Base-by-base conservation (phyloP, 1,140 invertebrate species). In the Halictus rubicundus region DNA sequence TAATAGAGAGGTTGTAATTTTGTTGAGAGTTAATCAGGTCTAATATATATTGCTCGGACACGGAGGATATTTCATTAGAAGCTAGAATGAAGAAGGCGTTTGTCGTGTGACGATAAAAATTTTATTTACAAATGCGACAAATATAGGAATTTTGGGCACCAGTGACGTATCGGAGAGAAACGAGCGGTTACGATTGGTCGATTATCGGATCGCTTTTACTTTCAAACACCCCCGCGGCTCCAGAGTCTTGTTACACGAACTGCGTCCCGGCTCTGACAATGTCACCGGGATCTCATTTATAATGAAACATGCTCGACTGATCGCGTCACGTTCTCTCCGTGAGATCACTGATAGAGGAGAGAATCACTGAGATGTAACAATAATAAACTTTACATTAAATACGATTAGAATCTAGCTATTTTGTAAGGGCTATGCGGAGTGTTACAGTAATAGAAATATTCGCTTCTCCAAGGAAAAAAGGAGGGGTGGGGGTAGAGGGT, bases 111-210 rank as follows among this genome's bases (percentile, higher is more conserved):
- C 91, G 90, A 91, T 92, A 92, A 92, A 92, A 92, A 92, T 92
- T 92, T 92, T 92, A 92, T 92, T 92, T 92, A 92, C 92, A 91
- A 92, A 92, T 92, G 90, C 91, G 90, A 92, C 90, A 91, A 92
- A 89, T 92, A 89, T 92, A 91, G 90, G 91, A 91, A 92, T 92
- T 90, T 78, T 84, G 89, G 87, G 83, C 87, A 82, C 87, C 90
- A 90, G 89, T 89, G 87, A 89, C 85, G 89, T 89, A 80, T 90
- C 88, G 85, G 85, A 91, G 89, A 90, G 89, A 89, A 87, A 63
- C 78, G 63, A 74, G 27, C 37, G 60, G 39, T 61, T 23, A 72
- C 68, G 19, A 21, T 72, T 68, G 75, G 23, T 69, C 68, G 63
- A 82, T 82, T 64, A 69, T 52, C 73, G 59, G 57, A 81, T 64